Evolutionary conservation across 1,140 invertebrate genomes (phyloP), one percentile per base, ranked within the genome.

Genomic region (Alviniconcha marisindica): DNA sequence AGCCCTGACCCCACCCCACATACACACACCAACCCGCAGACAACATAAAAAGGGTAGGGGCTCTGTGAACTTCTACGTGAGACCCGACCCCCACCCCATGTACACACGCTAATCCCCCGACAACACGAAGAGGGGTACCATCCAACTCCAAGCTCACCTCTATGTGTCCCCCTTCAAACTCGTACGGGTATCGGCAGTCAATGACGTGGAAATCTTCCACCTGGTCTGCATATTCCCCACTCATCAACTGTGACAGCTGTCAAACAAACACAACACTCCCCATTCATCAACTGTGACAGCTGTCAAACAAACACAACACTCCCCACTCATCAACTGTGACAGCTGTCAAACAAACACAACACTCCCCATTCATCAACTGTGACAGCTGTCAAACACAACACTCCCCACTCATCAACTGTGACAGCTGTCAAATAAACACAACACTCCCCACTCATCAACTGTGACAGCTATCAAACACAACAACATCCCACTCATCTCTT

Each of bases 151-250:
- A 60, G 66, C 83, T 87, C 85, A 93, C 92, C 28, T 93, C 90
- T 54, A 99, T 99, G 91, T 99, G 99, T 0, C 99, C 99, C 31
- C 97, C 98, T n/a, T 98, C 95, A 91, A 94, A 99, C 93, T 99
- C 99, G 91, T 99, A 99, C 0, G 99, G 99, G 93, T 99, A 99
- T 0, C 98, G 95, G 89, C 92, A 94, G 89, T 94, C 94, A 60
- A 95, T 91, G 33, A 95, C 91, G 42, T 87, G 86, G 60, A 85
- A 92, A 33, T 90, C 85, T 56, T 90, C 89, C 63, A 93, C 86
- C 10, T 87, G 85, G 81, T 93, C 84, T 63, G 87, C 79, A 88
- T 90, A 93, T 44, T 92, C 86, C 44, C 88, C 83, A 15, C 83
- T 85, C 71, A 92, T 66, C 66, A 91, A 63, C 63, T 83, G 60